These are phyloP conservation scores for Umimayanthus kanabou DNA, from an alignment of 92 coral and sea anemone genomes.

Conservation along the genomic window DNA sequence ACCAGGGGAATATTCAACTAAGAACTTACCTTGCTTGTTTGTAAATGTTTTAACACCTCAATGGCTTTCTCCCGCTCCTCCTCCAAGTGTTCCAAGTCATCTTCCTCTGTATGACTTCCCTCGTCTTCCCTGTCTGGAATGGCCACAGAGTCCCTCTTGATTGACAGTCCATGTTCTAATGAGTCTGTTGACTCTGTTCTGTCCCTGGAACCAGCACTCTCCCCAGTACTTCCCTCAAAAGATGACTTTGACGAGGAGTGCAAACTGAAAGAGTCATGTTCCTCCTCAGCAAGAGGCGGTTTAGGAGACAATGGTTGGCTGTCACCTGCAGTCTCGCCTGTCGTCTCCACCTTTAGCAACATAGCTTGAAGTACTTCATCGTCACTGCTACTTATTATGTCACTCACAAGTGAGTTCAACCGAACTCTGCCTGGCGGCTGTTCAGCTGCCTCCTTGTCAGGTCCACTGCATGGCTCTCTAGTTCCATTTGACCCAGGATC, in stretches of 20 bases:
- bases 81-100: conserved; percentile 49
- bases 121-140: conserved; percentile 37
- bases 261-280: conserved; percentile 23
- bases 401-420: conserved; percentile 27
- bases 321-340: neutral
- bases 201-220: conserved; percentile 25
- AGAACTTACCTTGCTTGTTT: conserved; percentile 71
- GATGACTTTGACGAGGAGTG: conserved; percentile 36
- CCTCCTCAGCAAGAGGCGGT: conserved; percentile 36
- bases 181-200: conserved; percentile 71
- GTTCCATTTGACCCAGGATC: conserved; percentile 17
- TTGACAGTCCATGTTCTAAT: conserved; percentile 8
- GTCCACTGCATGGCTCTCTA: conserved; percentile 5
- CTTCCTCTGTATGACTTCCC: conserved; percentile 38
- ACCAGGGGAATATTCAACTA: neutral
- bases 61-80: conserved; percentile 81
- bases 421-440: neutral
- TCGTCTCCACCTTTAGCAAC: neutral
- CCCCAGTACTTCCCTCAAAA: conserved; percentile 21
- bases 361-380: conserved; percentile 14
- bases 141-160: conserved; percentile 67
- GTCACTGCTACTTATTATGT: conserved; percentile 11
- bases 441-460: neutral
- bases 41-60: conserved; percentile 68
- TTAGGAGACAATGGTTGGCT: conserved; percentile 15